phyloP scores from a whole-genome alignment of 1,140 invertebrate genomes.

The Cherax destructor region DNA sequence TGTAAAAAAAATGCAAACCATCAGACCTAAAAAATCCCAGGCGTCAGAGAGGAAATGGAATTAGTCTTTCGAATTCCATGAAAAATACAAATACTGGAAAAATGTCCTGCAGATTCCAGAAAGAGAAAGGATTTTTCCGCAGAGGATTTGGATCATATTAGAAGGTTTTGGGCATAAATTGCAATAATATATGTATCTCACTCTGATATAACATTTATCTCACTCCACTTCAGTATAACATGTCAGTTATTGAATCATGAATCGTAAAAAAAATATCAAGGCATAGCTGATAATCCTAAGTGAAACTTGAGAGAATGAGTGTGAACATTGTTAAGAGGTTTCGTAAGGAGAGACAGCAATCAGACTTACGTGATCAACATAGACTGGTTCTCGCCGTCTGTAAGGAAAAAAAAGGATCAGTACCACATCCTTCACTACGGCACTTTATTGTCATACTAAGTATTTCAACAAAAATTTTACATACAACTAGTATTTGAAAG shows the following conservation, averaged over 20 bases:
- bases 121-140: neutral
- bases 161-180: neutral
- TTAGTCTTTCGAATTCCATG: constrained; percentile 47
- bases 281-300: neutral
- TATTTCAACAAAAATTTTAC: too few relatives aligned
- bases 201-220: neutral
- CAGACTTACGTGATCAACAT: constrained; percentile 74
- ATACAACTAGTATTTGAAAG: too few relatives aligned
- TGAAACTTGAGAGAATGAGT: neutral
- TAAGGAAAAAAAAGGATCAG: constrained; percentile 18
- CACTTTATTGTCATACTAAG: too few relatives aligned
- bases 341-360: neutral
- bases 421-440: too few relatives aligned
- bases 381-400: constrained; percentile 74
- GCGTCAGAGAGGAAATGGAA: constrained; percentile 38
- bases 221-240: neutral
- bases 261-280: too few relatives aligned
- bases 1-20: neutral
- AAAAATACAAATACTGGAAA: constrained; percentile 13
- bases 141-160: neutral
- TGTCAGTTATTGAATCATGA: too few relatives aligned
- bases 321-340: neutral
- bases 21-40: neutral
- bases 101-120: constrained; percentile 41
- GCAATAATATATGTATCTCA: neutral